Base-by-base conservation (phyloP, 2,797 vertebrate genomes). In the Menidia menidia region DNA sequence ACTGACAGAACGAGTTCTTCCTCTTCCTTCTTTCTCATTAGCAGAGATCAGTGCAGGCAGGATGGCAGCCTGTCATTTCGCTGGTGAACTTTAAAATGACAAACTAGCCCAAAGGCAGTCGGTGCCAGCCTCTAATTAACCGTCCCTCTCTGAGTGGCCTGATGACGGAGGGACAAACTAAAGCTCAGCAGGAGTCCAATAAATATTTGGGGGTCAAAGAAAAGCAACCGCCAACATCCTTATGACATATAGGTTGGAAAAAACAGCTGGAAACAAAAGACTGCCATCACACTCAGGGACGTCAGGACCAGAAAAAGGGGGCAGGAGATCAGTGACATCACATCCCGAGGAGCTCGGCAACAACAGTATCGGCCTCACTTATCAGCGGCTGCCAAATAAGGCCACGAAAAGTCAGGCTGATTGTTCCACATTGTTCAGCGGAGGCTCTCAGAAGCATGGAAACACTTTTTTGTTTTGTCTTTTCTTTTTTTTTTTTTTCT, bases 321-420 rank as follows among this genome's bases (percentile, higher is more conserved):
- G 30, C 59, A 55, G 47, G 44, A 66, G 41, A 42, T 14, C 9
- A 5, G 15, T 81, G 71, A 83, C 64, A 60, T 82, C 78, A 87
- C 71, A 53, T 88, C 90, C 84, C 84, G 78, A 33, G 32, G 6
- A 54, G 44, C 65, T 65, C 44, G 0, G 68, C 59, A 75, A 48
- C 56, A 63, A 80, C 69, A 63, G 44, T 18, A 79, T 71, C 68
- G 48, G 39, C 64, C 53, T 43, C 3, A 67, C 53, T 66, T 74
- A 75, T 70, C 72, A 75, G 71, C 60, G 5, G 61, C 44, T 2
- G 51, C 80, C 82, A 76, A 78, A 54, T 68, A 70, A 78, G 79
- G 79, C 60, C 32, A 6, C 60, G 68, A 80, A 69, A 75, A 47
- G 74, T 82, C 71, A 68, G 55, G 60, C 41, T 58, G 18, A 66